Percentiles rank a stretch among this genome's conserved stretches.
Conservation (phyloP, 2,888 invertebrate genomes). For the Electrophaes corylata region DNA sequence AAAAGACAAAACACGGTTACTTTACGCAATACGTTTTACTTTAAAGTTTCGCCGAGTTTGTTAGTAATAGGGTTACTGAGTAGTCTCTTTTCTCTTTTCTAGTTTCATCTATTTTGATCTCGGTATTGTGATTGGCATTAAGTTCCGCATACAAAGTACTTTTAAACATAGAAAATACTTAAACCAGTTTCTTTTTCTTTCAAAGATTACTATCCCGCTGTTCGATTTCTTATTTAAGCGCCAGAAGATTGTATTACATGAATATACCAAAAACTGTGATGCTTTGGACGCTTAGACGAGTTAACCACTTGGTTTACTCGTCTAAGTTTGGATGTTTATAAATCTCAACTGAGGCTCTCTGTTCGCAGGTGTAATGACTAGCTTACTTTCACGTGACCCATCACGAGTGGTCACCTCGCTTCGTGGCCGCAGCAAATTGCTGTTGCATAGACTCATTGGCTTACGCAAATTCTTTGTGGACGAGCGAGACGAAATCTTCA, state of each 20-base stretch:
- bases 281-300: no score
- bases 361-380: slow-evolving; percentile 30
- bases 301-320: no score
- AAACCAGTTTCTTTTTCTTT: not conserved
- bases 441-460: slow-evolving; percentile 41
- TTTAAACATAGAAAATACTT: not conserved
- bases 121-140: no score
- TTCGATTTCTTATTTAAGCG: not conserved
- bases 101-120: no score
- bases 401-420: slow-evolving; percentile 60
- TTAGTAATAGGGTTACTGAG: no score
- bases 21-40: no score
- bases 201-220: not conserved
- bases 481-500: slow-evolving; percentile 26
- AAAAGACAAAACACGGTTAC: no score
- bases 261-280: not conserved
- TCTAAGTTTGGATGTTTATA: no score
- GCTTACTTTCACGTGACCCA: slow-evolving; percentile 72
- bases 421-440: slow-evolving; percentile 46
- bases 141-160: not conserved
- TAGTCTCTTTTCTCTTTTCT: no score
- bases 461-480: slow-evolving; percentile 31
- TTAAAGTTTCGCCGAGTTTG: no score
- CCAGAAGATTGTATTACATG: no score
- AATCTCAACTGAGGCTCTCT: not conserved